These are phyloP conservation scores for Cremastobaeus sp. DNA, from an alignment of 2,888 invertebrate genomes.

Conservation along the genomic window DNA sequence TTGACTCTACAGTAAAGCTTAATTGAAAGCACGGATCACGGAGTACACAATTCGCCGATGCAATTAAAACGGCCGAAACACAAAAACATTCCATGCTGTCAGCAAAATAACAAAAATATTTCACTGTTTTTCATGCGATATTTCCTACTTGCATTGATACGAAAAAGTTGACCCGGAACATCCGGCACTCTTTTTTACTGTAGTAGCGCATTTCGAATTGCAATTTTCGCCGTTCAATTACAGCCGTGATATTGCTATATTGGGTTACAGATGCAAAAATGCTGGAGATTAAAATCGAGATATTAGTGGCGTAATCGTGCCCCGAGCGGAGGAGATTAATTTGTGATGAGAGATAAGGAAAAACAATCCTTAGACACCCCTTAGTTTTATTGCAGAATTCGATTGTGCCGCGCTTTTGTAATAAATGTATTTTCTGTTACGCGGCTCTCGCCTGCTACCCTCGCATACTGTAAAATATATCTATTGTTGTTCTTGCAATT, in stretches of 20 bases:
- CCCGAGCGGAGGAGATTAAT: conserved; percentile 72
- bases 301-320: conserved; percentile 67
- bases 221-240: too few species aligned
- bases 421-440: conserved; percentile 72
- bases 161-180: too few species aligned
- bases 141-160: background rate
- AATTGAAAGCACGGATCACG: conserved; percentile 63
- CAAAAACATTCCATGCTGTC: conserved; percentile 39
- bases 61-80: conserved; percentile 53
- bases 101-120: conserved; percentile 41
- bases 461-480: conserved; percentile 72
- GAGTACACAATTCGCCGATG: conserved; percentile 40
- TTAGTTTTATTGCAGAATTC: conserved; percentile 71
- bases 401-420: conserved; percentile 73
- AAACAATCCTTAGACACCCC: conserved; percentile 66
- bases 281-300: conserved; percentile 71
- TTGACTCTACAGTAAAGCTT: conserved; percentile 57
- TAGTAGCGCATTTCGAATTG: too few species aligned
- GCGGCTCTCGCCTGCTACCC: conserved; percentile 65
- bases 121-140: conserved; percentile 12
- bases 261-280: conserved; percentile 27
- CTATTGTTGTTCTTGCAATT: conserved; percentile 76
- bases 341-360: conserved; percentile 76
- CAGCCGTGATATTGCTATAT: too few species aligned
- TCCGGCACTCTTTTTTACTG: too few species aligned